Base-by-base conservation (phyloP, 2,888 invertebrate genomes). In the Epistrophella euchroma region DNA sequence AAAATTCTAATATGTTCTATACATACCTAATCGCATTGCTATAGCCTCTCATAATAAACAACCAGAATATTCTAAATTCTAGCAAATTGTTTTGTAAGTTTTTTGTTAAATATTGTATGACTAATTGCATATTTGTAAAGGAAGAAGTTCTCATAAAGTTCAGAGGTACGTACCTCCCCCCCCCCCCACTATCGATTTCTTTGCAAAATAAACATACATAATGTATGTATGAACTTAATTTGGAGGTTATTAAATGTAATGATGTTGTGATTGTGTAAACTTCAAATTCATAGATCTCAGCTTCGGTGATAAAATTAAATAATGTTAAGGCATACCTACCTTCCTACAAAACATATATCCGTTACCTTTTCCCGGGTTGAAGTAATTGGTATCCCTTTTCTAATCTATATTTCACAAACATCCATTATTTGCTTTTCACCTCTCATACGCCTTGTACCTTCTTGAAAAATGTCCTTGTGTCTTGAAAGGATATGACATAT, bases 381-480 rank as follows among this genome's bases (percentile, higher is more conserved):
- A 10, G 17, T 45, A 25, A 62, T 62, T 40, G 40, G 37, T 40
- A 43, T 62, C 22, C 60, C n/a, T 62, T 62, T 62, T 40, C n/a
- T 7, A 15, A 40, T 60, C 10, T 40, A 40, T 40, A 60, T 22
- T 40, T 60, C 7, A 40, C 19, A 40, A 60, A 22, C 22, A 64
- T 28, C 17, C 25, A 45, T 64, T 43, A 28, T 64, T 64, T 45
- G 25, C 13, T 25, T 62, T 43, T 62, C 25, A 62, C 62, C 62
- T 62, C n/a, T 62, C 43, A 15, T 43, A 10, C 15, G 11, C 25
- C 43, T 37, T 56, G 11, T 22, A 37, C 37, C 15, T 35, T 22
- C 7, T 60, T 37, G 19, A 37, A 60, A 37, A 37, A 15, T 60
- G 22, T 19, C 22, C 37, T 60, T 37, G 32, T 55, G 7, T 25